Evolutionary conservation across 2,113 vertebrate genomes (phyloP).

Genomic region (Ceyx melanurus): DNA sequence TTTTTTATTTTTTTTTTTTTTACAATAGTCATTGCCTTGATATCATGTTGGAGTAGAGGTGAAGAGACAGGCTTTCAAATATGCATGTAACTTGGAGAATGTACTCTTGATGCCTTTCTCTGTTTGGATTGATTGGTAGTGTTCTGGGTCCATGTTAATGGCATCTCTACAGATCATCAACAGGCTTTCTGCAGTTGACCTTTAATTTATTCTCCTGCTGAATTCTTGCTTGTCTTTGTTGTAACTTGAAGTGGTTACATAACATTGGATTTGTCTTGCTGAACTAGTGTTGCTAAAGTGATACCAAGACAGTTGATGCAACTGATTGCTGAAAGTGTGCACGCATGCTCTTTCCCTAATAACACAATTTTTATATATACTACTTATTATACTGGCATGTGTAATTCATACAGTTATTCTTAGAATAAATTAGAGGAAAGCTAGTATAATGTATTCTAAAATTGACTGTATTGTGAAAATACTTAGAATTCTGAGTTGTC

Average conservation of each 20-base stretch:
- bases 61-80: not conserved
- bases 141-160: not conserved
- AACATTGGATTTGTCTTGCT: not conserved
- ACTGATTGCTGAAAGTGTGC: not conserved
- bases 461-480: not conserved
- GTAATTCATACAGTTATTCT: not conserved
- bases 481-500: not conserved
- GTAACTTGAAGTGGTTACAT: fast-evolving
- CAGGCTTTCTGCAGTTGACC: not conserved
- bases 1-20: not conserved
- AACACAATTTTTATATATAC: not conserved
- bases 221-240: not conserved
- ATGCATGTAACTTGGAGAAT: not conserved
- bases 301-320: not conserved
- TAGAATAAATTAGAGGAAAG: not conserved
- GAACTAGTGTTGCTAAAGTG: not conserved
- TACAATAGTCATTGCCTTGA: not conserved
- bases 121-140: not conserved
- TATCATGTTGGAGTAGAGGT: not conserved
- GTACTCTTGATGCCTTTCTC: not conserved
- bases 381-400: not conserved
- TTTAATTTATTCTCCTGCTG: not conserved
- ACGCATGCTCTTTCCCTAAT: not conserved
- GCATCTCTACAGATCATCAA: not conserved
- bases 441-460: not conserved